Base-by-base conservation (phyloP, 2,888 invertebrate species). In the Dicroscelio sp. region DNA sequence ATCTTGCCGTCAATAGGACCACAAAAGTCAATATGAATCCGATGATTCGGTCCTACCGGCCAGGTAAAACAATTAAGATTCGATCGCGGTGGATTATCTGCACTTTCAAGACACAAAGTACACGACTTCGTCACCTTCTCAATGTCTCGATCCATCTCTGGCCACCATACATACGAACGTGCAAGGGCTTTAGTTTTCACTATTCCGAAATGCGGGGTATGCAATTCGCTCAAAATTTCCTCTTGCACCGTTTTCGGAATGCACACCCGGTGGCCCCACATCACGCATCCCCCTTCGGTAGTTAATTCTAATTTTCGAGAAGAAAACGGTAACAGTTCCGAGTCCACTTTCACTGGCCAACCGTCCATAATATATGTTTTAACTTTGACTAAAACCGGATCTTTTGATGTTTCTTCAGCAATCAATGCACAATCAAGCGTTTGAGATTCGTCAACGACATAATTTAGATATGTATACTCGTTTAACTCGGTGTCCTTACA, bases 261-360 rank as follows among this genome's bases (percentile, higher is more conserved):
- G 43, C 86, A 87, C 4, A 85, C 69, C 1, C 85, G 2, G 31
- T 78, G 78, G 0, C 90, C 90, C 91, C 90, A 92, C 69, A 94
- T 69, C 0, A 94, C 14, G 27, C 92, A 93, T 2, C 83, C 91
- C 25, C 86, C 71, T 23, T 86, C 86, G 1, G 30, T 38, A 3
- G 69, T n/a, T 31, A 86, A 25, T 30, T 86, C 86, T 5, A 63
- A 27, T 5, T 60, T 35, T 20, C 63, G 6, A 0, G 71, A 12
- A 17, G 58, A 60, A 27, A 58, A 86, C 3, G 86, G 86, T 17
- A 6, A 0, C 8, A 86, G 14, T 5, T 48, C 78, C 4, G 25
- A n/a, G 0, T 3, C 0, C 3, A 69, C 71, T 1, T 33, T 31
- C 5, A 43, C 27, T 5, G 86, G 86, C 86, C 86, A 86, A 3